phyloP scores from a whole-genome alignment of 2,888 invertebrate species.

The Osmoderma eremita region DNA sequence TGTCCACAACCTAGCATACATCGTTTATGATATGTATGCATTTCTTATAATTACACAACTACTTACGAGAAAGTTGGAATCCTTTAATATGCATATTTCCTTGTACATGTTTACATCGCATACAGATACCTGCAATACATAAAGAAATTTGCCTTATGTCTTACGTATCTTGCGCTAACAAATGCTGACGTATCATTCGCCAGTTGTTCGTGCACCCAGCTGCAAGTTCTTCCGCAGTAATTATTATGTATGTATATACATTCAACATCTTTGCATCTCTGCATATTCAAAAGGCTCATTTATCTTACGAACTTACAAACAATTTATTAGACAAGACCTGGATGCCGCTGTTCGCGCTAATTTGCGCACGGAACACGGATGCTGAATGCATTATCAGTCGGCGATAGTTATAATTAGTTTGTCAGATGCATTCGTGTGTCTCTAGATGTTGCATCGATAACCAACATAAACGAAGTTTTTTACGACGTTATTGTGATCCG shows the following conservation, averaged over 20 bases:
- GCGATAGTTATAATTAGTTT: slow-evolving; percentile 23
- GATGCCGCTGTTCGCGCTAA: slow-evolving; percentile 2
- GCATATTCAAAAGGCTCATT: slow-evolving; percentile 23
- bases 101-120: no score
- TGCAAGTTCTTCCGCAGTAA: slow-evolving; percentile 12
- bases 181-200: slow-evolving; percentile 2
- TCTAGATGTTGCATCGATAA: slow-evolving; percentile 9
- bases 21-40: no score
- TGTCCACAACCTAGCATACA: no score
- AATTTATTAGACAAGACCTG: slow-evolving; percentile 11
- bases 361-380: slow-evolving; percentile 1
- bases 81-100: no score
- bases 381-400: slow-evolving; percentile 7
- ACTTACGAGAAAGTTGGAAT: no score
- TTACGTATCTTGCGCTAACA: not conserved
- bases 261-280: slow-evolving; percentile 19
- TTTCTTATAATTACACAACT: no score
- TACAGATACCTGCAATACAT: not conserved
- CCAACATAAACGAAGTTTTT: slow-evolving; percentile 9
- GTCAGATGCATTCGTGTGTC: slow-evolving; percentile 1
- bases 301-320: slow-evolving; percentile 23
- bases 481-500: not conserved
- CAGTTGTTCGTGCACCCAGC: not conserved
- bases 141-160: not conserved
- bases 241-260: slow-evolving; percentile 17